Percentiles rank a stretch among this genome's conserved stretches.
Conservation (phyloP, 2,797 vertebrate genomes). For the Halcyon badia region DNA sequence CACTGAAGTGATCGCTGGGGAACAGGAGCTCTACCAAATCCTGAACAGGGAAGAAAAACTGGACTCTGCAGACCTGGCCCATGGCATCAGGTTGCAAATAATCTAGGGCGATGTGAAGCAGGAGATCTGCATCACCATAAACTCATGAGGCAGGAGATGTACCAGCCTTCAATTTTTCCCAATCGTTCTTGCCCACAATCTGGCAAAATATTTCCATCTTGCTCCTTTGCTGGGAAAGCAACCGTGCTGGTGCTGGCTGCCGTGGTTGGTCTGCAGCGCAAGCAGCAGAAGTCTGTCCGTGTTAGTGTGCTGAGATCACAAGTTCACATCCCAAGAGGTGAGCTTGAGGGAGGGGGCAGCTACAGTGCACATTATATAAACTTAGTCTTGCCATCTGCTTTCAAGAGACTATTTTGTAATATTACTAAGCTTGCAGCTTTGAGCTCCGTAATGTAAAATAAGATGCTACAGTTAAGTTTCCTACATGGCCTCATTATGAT, state of each 20-base stretch:
- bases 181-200: neutral
- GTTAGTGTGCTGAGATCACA: neutral
- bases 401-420: neutral
- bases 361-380: neutral
- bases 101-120: neutral
- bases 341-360: neutral
- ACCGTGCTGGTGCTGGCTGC: neutral
- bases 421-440: neutral
- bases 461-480: neutral
- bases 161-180: neutral
- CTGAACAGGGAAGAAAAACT: neutral
- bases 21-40: neutral
- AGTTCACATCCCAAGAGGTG: neutral
- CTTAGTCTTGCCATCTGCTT: conserved; percentile 1
- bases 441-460: neutral
- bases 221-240: neutral
- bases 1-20: neutral
- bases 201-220: neutral
- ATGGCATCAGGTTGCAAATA: neutral
- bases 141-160: neutral
- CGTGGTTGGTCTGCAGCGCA: neutral
- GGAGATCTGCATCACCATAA: neutral
- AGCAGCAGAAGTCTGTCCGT: neutral
- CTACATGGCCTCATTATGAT: neutral
- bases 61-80: neutral